Evolutionary conservation across 1,140 invertebrate genomes (phyloP).

Genomic region (Brachionus asplanchnoidis): DNA sequence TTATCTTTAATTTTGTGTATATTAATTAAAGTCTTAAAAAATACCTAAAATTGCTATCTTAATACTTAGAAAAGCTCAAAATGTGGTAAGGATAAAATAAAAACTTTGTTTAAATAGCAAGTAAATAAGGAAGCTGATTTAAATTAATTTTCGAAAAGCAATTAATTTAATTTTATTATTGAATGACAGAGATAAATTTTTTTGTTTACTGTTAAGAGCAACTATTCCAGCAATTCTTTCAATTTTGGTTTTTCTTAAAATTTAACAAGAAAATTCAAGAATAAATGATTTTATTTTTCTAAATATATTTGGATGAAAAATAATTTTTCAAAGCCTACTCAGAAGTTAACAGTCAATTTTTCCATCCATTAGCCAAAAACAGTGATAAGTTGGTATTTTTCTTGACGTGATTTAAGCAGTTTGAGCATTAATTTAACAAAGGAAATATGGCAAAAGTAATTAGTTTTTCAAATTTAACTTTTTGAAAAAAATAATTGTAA

Average conservation of each 20-base stretch:
- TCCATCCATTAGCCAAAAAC: constrained; percentile 14
- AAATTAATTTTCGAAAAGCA: neutral
- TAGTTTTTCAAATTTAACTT: neutral
- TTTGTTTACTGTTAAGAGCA: neutral
- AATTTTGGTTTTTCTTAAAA: neutral
- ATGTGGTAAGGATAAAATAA: too few species aligned
- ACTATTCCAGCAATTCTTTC: too few species aligned
- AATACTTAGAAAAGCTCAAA: neutral
- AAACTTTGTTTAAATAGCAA: neutral
- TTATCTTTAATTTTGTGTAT: neutral
- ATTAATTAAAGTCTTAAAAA: too few species aligned
- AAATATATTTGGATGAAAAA: neutral
- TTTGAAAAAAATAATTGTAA: neutral
- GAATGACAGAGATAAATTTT: neutral
- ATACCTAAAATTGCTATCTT: neutral
- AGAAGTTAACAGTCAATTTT: neutral
- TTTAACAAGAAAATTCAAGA: neutral
- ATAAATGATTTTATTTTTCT: neutral
- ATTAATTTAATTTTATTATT: neutral
- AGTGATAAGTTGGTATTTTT: neutral
- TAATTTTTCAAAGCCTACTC: neutral
- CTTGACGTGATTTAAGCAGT: neutral
- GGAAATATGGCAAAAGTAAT: neutral
- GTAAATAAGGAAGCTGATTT: neutral
- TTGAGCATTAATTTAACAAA: neutral